A percentile compares a stretch with the other conserved stretches of the same genome.
These are phyloP conservation scores for Cygnus olor DNA, from an alignment of 2,797 vertebrate species.

Conservation along the genomic window DNA sequence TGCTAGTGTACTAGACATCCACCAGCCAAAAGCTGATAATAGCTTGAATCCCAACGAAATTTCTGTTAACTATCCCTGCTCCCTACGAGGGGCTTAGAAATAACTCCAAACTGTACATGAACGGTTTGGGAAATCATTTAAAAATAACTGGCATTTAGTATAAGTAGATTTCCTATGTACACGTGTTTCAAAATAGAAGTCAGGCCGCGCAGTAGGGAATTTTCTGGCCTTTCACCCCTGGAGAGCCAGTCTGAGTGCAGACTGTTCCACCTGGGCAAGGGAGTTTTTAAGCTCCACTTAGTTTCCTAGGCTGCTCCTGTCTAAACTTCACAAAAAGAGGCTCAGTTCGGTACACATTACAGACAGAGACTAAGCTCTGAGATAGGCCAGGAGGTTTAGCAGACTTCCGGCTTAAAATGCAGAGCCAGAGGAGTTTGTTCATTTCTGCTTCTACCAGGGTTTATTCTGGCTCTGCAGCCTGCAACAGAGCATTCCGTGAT, in stretches of 20 bases:
- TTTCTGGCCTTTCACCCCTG: conserved; percentile 31
- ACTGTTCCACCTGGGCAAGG: conserved; percentile 25
- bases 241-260: conserved; percentile 13
- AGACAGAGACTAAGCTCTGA: not conserved
- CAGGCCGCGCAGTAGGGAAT: not conserved
- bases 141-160: not conserved
- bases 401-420: not conserved
- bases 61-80: not conserved
- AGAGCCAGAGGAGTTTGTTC: not conserved
- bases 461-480: not conserved
- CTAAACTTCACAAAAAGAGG: not conserved
- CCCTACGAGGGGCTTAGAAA: not conserved
- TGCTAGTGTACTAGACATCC: not conserved
- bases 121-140: not conserved
- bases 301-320: not conserved
- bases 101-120: not conserved
- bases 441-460: not conserved
- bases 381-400: not conserved
- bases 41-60: too few species aligned
- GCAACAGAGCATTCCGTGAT: not conserved
- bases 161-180: not conserved
- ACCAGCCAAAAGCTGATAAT: not conserved
- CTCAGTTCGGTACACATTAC: not conserved
- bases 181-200: conserved; percentile 4
- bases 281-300: not conserved